Evolutionary conservation across 1,140 invertebrate genomes (phyloP).

Genomic region (Drosophila nebulosa): DNA sequence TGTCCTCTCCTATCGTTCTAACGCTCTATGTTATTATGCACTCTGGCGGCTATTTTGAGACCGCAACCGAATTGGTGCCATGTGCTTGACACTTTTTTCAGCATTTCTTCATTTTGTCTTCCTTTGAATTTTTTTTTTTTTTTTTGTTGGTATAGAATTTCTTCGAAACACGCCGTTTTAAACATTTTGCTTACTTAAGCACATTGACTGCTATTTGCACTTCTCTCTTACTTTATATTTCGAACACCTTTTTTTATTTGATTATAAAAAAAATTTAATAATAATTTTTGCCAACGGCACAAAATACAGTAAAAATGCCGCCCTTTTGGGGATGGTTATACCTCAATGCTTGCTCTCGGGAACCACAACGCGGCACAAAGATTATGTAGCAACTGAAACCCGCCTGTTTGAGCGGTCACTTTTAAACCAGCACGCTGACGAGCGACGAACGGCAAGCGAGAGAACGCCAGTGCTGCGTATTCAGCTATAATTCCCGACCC

Average conservation of each 20-base stretch:
- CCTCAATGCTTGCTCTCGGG: neutral
- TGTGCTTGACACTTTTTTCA: slow-evolving; percentile 46
- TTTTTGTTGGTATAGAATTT: slow-evolving; percentile 22
- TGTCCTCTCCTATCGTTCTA: neutral
- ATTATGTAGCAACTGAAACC: slow-evolving; percentile 24
- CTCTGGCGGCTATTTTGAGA: slow-evolving; percentile 61
- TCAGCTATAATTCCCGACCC: too few species aligned
- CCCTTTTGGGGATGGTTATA: neutral
- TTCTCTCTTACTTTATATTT: neutral
- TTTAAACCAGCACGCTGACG: slow-evolving; percentile 30
- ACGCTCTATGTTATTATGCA: slow-evolving; percentile 28
- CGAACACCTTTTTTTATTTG: slow-evolving; percentile 2
- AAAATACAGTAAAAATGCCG: slow-evolving; percentile 8
- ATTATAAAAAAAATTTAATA: neutral
- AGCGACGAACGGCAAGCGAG: neutral
- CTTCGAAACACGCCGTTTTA: neutral
- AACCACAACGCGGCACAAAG: slow-evolving; percentile 26
- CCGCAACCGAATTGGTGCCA: slow-evolving; percentile 52
- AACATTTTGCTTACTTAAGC: slow-evolving; percentile 15
- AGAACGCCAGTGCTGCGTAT: neutral
- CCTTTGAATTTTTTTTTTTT: neutral
- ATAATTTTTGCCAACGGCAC: slow-evolving; percentile 29
- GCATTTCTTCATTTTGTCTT: neutral
- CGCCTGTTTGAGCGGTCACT: neutral
- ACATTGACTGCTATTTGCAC: neutral